Conservation (phyloP, 2,113 vertebrate genomes). For the Myiagra hebetior region DNA sequence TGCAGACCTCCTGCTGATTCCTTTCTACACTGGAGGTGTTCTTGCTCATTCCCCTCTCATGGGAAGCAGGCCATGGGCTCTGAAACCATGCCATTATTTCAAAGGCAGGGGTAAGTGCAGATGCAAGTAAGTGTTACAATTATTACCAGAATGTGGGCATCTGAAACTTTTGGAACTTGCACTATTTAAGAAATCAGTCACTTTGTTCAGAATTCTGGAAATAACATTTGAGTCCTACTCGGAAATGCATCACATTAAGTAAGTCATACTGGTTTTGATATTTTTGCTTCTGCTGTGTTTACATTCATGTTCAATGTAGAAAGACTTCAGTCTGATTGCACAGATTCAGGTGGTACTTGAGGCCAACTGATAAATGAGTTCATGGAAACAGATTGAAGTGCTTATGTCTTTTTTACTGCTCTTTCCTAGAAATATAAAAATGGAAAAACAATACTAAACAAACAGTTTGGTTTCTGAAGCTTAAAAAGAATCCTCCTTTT, state of each 20-base stretch:
- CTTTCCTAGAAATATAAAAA: background rate
- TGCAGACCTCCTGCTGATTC: background rate
- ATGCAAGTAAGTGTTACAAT: background rate
- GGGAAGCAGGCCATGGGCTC: background rate
- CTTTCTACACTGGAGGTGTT: background rate
- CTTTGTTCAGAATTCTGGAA: background rate
- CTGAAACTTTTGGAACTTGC: background rate
- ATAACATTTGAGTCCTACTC: background rate
- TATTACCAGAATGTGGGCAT: background rate
- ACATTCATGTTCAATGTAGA: background rate
- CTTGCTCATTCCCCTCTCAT: background rate
- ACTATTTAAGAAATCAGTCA: background rate
- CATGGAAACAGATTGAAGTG: background rate
- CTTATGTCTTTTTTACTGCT: background rate
- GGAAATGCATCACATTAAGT: background rate
- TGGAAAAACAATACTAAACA: background rate
- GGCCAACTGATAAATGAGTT: background rate
- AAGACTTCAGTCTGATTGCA: background rate
- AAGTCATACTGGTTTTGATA: background rate
- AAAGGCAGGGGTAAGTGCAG: background rate
- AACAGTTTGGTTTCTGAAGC: background rate
- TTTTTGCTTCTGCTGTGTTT: background rate
- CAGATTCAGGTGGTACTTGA: background rate
- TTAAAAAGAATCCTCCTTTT: background rate
- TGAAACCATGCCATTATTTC: background rate